Conservation (phyloP, 2,113 vertebrate genomes). For the Psittacara wagleri region DNA sequence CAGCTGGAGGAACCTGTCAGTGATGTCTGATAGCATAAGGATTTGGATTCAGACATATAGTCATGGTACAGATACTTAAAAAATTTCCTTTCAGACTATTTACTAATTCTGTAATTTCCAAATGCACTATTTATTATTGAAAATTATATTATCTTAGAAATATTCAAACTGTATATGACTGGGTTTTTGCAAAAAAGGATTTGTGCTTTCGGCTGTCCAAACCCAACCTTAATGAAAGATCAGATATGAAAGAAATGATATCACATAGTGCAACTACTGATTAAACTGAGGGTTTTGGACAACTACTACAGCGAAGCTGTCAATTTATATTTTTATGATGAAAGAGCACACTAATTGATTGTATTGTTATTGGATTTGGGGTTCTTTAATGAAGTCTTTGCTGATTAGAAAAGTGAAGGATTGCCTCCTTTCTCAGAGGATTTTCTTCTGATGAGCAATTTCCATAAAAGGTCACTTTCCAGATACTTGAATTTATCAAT, state of each 20-base stretch:
- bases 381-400: background rate
- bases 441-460: background rate
- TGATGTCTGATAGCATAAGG: background rate
- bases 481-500: background rate
- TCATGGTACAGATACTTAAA: background rate
- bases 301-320: background rate
- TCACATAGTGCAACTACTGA: background rate
- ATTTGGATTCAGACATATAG: background rate
- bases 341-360: background rate
- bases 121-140: background rate
- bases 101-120: background rate
- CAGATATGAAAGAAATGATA: background rate
- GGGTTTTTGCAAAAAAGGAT: background rate
- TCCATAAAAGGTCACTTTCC: background rate
- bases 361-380: background rate
- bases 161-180: background rate
- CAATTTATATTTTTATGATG: background rate
- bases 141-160: background rate
- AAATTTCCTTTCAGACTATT: background rate
- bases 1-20: background rate
- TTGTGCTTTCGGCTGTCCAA: background rate
- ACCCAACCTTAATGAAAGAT: background rate
- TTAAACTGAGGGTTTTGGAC: background rate
- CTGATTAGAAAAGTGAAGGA: background rate
- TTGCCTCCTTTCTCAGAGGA: background rate